Percentiles rank a stretch among this genome's conserved stretches.
Conservation (phyloP, 1,140 invertebrate species). For the Drosophila bipectinata region DNA sequence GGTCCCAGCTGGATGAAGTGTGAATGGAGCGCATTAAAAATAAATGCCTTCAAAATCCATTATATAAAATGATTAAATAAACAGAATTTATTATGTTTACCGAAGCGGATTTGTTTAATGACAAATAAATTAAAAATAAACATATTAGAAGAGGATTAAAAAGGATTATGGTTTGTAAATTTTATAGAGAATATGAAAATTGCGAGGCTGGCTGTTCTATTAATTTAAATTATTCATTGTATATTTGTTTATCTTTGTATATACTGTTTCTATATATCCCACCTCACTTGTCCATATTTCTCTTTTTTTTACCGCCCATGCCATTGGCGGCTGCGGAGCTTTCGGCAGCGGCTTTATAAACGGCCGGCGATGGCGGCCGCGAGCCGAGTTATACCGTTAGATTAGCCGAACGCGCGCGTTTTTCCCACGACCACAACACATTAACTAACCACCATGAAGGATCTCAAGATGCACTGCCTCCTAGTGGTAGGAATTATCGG, state of each 20-base stretch:
- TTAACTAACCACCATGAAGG: conserved; percentile 27
- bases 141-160: background rate
- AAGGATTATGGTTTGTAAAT: too few species aligned
- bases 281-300: background rate
- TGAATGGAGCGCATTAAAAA: background rate
- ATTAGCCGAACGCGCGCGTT: conserved; percentile 62
- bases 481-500: conserved; percentile 19
- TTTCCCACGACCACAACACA: conserved; percentile 36
- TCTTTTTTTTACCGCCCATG: conserved; percentile 23
- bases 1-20: background rate
- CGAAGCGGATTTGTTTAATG: background rate
- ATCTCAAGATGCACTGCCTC: conserved; percentile 33
- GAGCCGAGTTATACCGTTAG: conserved; percentile 62
- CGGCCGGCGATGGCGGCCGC: conserved; percentile 55
- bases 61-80: background rate
- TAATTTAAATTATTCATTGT: background rate
- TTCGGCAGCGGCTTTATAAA: conserved; percentile 69
- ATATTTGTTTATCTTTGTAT: background rate
- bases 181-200: too few species aligned
- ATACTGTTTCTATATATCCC: background rate
- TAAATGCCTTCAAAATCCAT: background rate
- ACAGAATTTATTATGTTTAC: conserved; percentile 4
- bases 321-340: conserved; percentile 39
- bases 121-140: background rate
- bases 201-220: too few species aligned